These are phyloP conservation scores for Pimephales promelas DNA, from an alignment of 2,113 vertebrate species.

Conservation along the genomic window DNA sequence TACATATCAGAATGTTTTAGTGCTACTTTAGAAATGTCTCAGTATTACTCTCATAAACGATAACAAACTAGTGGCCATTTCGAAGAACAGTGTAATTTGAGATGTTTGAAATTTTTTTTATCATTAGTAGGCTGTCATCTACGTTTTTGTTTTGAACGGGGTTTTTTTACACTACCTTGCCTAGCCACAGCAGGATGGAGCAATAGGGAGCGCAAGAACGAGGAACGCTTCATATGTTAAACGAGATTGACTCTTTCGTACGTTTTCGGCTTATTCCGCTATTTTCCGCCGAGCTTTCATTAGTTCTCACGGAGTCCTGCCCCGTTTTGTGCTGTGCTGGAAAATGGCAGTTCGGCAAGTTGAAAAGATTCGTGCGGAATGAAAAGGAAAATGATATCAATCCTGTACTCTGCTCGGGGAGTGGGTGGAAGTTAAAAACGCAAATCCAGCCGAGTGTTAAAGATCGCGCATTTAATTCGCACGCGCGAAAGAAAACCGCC, in stretches of 20 bases:
- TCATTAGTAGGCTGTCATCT: not conserved
- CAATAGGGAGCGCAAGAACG: not conserved
- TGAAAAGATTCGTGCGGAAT: constrained; percentile 63
- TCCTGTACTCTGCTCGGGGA: not conserved
- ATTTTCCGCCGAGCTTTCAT: constrained; percentile 61
- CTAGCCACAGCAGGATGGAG: not conserved
- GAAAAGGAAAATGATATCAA: constrained; percentile 58
- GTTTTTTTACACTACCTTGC: not conserved
- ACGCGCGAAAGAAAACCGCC: constrained; percentile 27
- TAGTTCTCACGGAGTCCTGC: constrained; percentile 70
- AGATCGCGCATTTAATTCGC: not conserved
- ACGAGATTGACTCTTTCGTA: constrained; percentile 55
- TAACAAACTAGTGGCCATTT: not conserved
- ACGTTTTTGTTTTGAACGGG: not conserved
- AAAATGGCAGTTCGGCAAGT: constrained; percentile 75
- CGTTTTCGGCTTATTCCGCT: constrained; percentile 66
- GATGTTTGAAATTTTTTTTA: not conserved
- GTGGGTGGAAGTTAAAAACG: constrained; percentile 19
- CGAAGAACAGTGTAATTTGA: not conserved
- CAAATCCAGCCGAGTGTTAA: constrained; percentile 15
- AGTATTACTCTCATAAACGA: not conserved
- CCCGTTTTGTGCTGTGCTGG: constrained; percentile 68
- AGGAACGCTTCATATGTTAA: not conserved
- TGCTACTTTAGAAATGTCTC: not conserved
- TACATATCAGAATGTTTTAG: not conserved